Evolutionary conservation across 2,797 vertebrate genomes (phyloP), one percentile per base, ranked within the genome.

Genomic region (Sebastiscus albofasciatus): DNA sequence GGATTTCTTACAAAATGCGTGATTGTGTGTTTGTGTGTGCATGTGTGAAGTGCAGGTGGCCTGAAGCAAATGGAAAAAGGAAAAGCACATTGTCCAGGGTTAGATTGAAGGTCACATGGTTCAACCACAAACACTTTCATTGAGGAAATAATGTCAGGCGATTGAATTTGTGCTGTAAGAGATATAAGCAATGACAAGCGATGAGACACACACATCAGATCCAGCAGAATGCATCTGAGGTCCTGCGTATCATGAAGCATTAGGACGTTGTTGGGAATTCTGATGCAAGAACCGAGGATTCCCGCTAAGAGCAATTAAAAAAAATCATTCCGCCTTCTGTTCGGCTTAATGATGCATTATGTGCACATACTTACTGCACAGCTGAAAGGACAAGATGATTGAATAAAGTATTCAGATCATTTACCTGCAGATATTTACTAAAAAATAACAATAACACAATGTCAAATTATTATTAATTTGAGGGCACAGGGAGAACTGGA

Each of bases 21-120:
- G 20, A 42, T 65, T 13, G 55, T 39, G 36, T 69, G 46, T 66
- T 49, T 59, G 42, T 59, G 22, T 60, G 42, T 52, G n/a, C 18
- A 61, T 59, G 58, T 55, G 65, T 39, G 66, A 68, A n/a, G 49
- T 60, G 34, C 72, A 79, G 24, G 68, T 75, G 78, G 39, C 18
- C 34, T 52, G 61, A 14, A 72, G 62, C 24, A 69, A 84, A 79
- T 59, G n/a, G 58, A 61, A 78, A 77, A 71, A 56, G 24, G 49
- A 61, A 70, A 64, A 76, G 29, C 2, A 2, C 2, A 42, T 74
- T 70, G 70, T 61, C 54, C 26, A 39, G 18, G 14, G n/a, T 65
- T 29, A 9, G 39, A 64, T 7, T 61, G 13, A 34, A 20, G 65
- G 76, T 82, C 71, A 68, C 16, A 24, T 52, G 31, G 66, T 49